Evolutionary conservation across 2,888 invertebrate genomes (phyloP), one percentile per base, ranked within the genome.

Genomic region (Liodrosophila aerea): DNA sequence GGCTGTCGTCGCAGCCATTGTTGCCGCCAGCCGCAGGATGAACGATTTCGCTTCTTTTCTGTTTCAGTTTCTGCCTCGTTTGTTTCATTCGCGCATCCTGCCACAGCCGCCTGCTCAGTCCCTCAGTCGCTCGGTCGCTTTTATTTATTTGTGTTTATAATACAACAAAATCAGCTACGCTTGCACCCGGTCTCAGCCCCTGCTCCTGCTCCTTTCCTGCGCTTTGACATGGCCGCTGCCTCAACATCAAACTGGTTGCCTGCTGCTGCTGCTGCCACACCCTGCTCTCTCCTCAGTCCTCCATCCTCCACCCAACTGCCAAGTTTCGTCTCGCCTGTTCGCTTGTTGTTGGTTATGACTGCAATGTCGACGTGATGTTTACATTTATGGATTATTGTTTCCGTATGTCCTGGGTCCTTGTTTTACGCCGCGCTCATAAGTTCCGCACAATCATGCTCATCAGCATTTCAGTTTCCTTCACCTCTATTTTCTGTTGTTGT

Each of bases 61-160:
- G 72, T 61, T 60, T 59, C 67, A 54, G 65, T 64, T 69, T 62
- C 61, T 76, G 63, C 57, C 76, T 65, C 72, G 73, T 69, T 70
- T 71, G 64, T 64, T 71, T 53, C 70, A 64, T 56, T 64, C 71
- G 73, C 68, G 64, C 66, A 71, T 77, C 75, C 75, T 70, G 72
- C 69, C 54, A 33, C 66, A 63, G 69, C 69, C 64, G 45, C 61
- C 46, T 43, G 58, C 54, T 49, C 31, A 46, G 49, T 67, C n/a
- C n/a, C n/a, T n/a, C n/a, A 68, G 76, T 58, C 75, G 70, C 78
- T 72, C 72, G 64, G 71, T 67, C 69, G 74, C 74, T 69, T 89
- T 88, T 89, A 89, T 89, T 89, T 89, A 88, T 89, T 89, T 89
- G 85, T 89, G 89, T 89, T 89, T 89, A 89, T 88, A 89, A 89